phyloP scores from a whole-genome alignment of 2,797 vertebrate genomes.

The Acanthis flammea region DNA sequence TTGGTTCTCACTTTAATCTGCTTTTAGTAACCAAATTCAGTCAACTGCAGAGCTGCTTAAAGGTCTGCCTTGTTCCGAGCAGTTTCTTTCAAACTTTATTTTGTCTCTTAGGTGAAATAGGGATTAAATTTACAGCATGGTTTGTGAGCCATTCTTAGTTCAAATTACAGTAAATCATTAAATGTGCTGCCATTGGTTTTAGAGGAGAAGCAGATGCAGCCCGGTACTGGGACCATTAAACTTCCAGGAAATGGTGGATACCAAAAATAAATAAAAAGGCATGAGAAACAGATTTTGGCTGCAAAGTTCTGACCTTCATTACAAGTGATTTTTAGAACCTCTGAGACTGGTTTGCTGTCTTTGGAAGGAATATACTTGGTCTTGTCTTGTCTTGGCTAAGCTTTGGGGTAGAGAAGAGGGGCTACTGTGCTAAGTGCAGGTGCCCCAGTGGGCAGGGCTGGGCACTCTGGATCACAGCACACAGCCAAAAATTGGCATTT shows the following conservation, averaged over 20 bases:
- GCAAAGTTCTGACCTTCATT: background rate
- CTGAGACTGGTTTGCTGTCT: background rate
- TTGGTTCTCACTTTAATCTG: background rate
- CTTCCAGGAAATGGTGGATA: slow-evolving; percentile 8
- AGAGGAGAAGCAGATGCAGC: background rate
- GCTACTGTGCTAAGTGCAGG: background rate
- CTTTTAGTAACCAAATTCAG: background rate
- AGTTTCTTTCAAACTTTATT: background rate
- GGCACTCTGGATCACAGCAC: background rate
- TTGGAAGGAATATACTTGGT: background rate
- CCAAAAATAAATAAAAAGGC: background rate
- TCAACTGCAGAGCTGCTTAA: background rate
- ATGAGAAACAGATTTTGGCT: background rate
- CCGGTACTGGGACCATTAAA: background rate
- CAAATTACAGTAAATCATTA: background rate
- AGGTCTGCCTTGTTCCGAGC: background rate
- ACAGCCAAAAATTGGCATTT: background rate
- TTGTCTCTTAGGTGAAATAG: background rate
- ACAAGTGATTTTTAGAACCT: background rate
- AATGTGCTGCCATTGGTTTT: background rate
- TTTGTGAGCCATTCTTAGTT: slow-evolving; percentile 24
- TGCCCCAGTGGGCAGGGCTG: background rate
- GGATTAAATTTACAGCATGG: background rate
- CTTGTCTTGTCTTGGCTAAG: background rate
- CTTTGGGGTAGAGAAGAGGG: background rate